Percentiles rank a stretch among this genome's conserved stretches.
Conservation (phyloP, 2,797 vertebrate genomes). For the Tolypeutes matacus region DNA sequence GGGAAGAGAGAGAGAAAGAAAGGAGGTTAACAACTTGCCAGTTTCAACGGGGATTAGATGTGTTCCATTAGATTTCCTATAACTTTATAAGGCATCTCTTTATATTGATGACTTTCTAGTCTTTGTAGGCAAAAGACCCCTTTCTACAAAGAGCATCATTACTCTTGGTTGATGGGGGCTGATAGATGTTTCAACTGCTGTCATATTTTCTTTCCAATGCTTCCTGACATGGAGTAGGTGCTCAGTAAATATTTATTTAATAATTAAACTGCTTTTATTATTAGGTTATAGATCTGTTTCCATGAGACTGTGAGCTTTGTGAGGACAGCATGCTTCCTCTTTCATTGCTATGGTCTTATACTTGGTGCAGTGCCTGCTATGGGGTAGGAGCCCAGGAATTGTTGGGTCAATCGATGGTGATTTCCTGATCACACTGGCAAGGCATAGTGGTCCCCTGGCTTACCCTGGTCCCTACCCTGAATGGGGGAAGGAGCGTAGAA, state of each 20-base stretch:
- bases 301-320: neutral
- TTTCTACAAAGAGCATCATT: neutral
- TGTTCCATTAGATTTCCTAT: neutral
- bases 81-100: neutral
- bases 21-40: neutral
- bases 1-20: rapidly evolving
- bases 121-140: neutral
- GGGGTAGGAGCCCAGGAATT: neutral
- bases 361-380: neutral
- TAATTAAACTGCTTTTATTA: neutral
- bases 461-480: neutral
- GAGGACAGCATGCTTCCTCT: neutral
- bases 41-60: neutral
- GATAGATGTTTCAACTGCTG: neutral
- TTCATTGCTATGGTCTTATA: neutral
- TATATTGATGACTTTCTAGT: neutral
- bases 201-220: neutral
- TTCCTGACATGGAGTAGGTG: neutral
- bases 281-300: neutral
- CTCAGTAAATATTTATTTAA: neutral
- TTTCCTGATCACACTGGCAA: neutral
- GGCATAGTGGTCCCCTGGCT: too few relatives aligned
- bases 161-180: neutral
- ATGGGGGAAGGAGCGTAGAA: neutral
- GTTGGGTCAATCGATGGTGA: neutral